Percentiles rank a stretch among this genome's conserved stretches.
phyloP scores from a whole-genome alignment of 2,888 invertebrate species.

The Eurytoma adleriae region DNA sequence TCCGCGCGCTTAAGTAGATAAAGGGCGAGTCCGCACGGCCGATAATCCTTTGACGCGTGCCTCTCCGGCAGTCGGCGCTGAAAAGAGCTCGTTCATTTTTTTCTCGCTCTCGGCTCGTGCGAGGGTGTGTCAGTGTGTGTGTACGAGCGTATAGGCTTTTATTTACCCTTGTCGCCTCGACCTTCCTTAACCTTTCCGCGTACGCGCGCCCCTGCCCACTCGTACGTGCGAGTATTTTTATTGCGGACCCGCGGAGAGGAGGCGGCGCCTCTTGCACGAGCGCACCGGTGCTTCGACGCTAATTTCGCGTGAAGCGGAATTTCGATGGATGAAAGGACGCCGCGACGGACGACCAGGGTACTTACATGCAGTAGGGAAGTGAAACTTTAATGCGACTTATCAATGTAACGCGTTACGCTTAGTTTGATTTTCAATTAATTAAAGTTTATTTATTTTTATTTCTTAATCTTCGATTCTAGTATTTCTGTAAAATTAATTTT shows the following conservation, averaged over 20 bases:
- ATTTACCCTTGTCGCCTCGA: neutral
- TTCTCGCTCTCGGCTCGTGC: neutral
- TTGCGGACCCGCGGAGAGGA: no score
- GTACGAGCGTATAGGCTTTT: neutral
- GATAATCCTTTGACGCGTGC: conserved; percentile 36
- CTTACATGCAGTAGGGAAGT: no score
- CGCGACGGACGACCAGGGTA: no score
- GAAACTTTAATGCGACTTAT: no score
- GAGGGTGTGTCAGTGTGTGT: no score
- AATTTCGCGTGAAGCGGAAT: conserved; percentile 9
- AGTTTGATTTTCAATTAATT: no score
- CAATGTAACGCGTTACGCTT: no score
- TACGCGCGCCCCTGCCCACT: neutral
- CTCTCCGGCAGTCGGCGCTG: neutral
- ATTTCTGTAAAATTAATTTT: no score
- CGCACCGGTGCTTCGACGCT: neutral
- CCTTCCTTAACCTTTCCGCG: conserved; percentile 26
- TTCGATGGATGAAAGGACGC: neutral
- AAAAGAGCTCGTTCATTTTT: conserved; percentile 6
- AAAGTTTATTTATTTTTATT: no score
- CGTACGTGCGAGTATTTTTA: neutral
- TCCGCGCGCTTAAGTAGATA: conserved; percentile 40
- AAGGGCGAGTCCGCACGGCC: conserved; percentile 36
- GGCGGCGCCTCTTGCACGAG: neutral
- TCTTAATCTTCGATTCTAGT: no score